A percentile compares a stretch with the other conserved stretches of the same genome.
Evolutionary conservation across 2,797 vertebrate genomes (phyloP).

Genomic region (Chaenodraco wilsoni): DNA sequence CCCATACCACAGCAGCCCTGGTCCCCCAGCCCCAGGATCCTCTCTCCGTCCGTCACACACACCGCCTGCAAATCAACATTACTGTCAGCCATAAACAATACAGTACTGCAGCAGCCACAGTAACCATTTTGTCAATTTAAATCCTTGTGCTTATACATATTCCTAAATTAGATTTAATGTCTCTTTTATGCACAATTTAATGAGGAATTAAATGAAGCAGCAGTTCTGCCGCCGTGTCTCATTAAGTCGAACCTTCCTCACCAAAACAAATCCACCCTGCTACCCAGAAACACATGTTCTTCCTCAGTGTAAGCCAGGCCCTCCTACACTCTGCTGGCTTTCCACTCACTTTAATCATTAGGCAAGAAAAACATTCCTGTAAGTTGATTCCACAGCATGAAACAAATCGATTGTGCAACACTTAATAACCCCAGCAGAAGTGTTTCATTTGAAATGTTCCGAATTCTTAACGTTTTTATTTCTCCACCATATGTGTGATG

Average conservation of each 20-base stretch:
- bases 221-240: constrained; percentile 4
- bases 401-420: constrained; percentile 53
- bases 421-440: constrained; percentile 37
- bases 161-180: constrained; percentile 7
- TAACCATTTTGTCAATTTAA: neutral
- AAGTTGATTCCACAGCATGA: constrained; percentile 38
- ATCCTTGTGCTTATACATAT: neutral
- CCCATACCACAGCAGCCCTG: constrained; percentile 97
- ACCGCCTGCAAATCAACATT: constrained; percentile 85
- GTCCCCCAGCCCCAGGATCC: constrained; percentile 97
- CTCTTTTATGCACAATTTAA: constrained; percentile 14
- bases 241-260: constrained; percentile 20
- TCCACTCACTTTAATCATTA: constrained; percentile 42
- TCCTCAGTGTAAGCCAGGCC: constrained; percentile 44
- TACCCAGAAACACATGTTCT: constrained; percentile 38
- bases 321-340: constrained; percentile 48
- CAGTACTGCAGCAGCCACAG: neutral
- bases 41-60: constrained; percentile 96
- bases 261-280: constrained; percentile 31
- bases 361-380: constrained; percentile 38
- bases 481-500: constrained; percentile 48
- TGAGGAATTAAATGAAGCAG: constrained; percentile 24
- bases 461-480: constrained; percentile 27
- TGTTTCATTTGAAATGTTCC: constrained; percentile 46
- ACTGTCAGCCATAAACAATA: constrained; percentile 21